phyloP scores from a whole-genome alignment of 2,797 vertebrate genomes.

The Sebastes miniatus region DNA sequence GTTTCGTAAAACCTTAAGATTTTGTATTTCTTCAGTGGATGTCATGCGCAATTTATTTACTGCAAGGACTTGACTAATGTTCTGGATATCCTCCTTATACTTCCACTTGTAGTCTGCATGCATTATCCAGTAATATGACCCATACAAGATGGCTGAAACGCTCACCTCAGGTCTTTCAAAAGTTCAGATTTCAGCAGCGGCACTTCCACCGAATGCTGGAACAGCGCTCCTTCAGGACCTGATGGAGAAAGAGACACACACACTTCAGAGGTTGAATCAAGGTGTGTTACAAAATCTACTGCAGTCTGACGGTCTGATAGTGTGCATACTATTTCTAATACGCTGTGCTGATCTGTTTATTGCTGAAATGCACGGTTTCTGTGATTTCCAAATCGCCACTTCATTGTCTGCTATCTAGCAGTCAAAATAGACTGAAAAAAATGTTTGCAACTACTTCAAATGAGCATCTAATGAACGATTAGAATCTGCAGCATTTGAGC shows the following conservation, averaged over 20 bases:
- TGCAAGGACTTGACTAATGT: not conserved
- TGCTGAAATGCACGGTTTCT: not conserved
- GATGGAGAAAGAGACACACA: slow-evolving; percentile 15
- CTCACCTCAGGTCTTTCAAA: slow-evolving; percentile 91
- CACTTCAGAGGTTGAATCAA: not conserved
- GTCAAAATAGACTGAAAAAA: not conserved
- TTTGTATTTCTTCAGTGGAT: not conserved
- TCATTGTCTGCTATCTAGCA: not conserved
- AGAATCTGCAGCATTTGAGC: not conserved
- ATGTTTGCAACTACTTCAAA: not conserved
- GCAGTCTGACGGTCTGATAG: not conserved
- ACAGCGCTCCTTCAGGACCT: slow-evolving; percentile 86
- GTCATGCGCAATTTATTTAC: not conserved
- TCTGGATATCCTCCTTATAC: not conserved
- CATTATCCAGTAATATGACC: not conserved
- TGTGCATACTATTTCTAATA: not conserved
- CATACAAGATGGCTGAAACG: not conserved
- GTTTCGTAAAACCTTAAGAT: not conserved
- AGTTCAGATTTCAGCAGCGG: slow-evolving; percentile 88
- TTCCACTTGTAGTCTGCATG: not conserved
- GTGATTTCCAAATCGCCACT: not conserved
- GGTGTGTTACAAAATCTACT: not conserved
- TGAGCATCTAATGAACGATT: not conserved
- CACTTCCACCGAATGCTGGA: slow-evolving; percentile 94
- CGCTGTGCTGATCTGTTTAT: not conserved